These are phyloP conservation scores for Apodemus sylvaticus DNA, from an alignment of 2,113 vertebrate genomes.

Conservation along the genomic window DNA sequence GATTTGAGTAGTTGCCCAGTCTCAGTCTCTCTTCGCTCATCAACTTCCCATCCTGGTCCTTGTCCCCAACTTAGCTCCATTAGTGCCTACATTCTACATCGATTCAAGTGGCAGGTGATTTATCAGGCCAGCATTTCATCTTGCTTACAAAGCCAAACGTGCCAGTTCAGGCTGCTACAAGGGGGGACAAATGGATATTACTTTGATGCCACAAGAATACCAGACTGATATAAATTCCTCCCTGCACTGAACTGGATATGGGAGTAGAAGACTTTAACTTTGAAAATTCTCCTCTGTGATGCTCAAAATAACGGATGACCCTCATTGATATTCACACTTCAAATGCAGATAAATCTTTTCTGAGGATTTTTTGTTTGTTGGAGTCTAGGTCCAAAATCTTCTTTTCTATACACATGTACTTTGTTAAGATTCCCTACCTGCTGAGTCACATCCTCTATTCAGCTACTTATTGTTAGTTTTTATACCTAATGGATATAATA, in stretches of 20 bases:
- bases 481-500: background rate
- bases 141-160: conserved; percentile 20
- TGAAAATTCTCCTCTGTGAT: conserved; percentile 51
- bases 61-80: conserved; percentile 5
- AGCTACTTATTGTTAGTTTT: background rate
- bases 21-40: background rate
- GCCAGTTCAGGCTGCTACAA: background rate
- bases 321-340: conserved; percentile 64
- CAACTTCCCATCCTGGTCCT: background rate
- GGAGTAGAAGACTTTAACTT: conserved; percentile 64
- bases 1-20: background rate
- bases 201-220: conserved; percentile 58
- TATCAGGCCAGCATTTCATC: conserved; percentile 64
- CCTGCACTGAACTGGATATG: conserved; percentile 48
- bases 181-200: background rate
- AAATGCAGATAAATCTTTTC: conserved; percentile 60
- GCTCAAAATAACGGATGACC: conserved; percentile 62
- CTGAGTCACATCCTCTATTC: conserved; percentile 35
- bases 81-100: background rate
- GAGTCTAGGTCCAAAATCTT: conserved; percentile 24
- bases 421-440: conserved; percentile 24
- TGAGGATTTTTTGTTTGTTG: conserved; percentile 3
- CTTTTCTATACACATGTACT: background rate
- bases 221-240: conserved; percentile 58
- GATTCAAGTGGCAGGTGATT: conserved; percentile 67